Percentiles rank a stretch among this genome's conserved stretches.
Conservation (phyloP, 2,888 invertebrate genomes). For the Leptothorax acervorum region DNA sequence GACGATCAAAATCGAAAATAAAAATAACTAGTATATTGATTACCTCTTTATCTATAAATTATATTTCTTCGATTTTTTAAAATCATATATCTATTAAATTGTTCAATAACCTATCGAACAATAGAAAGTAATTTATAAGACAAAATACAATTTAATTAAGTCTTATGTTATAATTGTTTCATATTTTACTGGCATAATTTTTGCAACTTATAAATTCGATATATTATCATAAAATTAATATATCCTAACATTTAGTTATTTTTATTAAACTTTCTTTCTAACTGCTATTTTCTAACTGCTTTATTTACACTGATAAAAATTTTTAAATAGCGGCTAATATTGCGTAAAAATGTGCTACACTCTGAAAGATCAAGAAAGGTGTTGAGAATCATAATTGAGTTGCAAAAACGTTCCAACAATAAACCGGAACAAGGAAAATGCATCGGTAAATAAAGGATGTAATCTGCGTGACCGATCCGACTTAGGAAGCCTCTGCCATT, state of each 20-base stretch:
- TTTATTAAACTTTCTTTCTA: neutral
- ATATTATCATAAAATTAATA: neutral
- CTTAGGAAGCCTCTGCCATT: slow-evolving; percentile 56
- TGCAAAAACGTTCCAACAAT: slow-evolving; percentile 59
- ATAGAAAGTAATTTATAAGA: neutral
- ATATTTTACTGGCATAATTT: neutral
- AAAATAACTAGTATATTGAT: slow-evolving; percentile 52
- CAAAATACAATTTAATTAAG: neutral
- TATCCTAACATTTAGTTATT: neutral
- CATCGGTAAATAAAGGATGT: slow-evolving; percentile 55
- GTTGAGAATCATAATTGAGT: neutral
- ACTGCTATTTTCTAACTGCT: neutral
- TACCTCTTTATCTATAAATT: slow-evolving; percentile 74
- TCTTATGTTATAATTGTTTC: neutral
- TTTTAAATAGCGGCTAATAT: neutral
- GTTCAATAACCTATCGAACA: neutral
- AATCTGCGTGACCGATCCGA: slow-evolving; percentile 55
- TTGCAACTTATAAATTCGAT: neutral
- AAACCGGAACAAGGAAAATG: slow-evolving; percentile 68
- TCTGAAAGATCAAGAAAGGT: neutral
- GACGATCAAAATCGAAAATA: slow-evolving; percentile 46
- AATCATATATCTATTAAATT: slow-evolving; percentile 54
- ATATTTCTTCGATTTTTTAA: slow-evolving; percentile 59
- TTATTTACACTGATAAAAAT: neutral
- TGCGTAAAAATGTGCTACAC: neutral